A percentile compares a stretch with the other conserved stretches of the same genome.
Evolutionary conservation across 2,888 invertebrate species (phyloP).

Genomic region (Lathronympha strigana): DNA sequence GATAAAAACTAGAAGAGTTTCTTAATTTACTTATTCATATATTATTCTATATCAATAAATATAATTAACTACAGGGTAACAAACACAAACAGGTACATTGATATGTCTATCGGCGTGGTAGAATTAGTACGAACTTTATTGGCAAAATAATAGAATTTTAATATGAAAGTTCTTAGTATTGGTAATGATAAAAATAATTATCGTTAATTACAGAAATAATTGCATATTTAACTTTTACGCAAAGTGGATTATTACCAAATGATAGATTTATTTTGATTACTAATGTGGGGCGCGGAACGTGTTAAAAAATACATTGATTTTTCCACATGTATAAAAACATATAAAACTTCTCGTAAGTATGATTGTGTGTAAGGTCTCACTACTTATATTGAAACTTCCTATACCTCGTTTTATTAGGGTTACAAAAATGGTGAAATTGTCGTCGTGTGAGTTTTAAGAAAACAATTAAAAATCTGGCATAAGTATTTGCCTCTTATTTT

Average conservation of each 20-base stretch:
- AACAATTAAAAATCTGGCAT: too few species aligned
- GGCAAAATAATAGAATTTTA: conserved; percentile 1
- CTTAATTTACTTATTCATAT: conserved; percentile 1
- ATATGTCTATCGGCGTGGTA: conserved; percentile 17
- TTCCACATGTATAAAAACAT: too few species aligned
- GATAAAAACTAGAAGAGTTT: neutral
- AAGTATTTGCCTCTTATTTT: too few species aligned
- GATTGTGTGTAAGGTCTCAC: too few species aligned
- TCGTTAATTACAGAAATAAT: conserved; percentile 22
- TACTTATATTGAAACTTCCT: too few species aligned
- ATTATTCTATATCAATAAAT: conserved; percentile 15
- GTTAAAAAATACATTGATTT: too few species aligned
- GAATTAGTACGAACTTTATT: conserved; percentile 9
- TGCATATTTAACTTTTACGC: neutral
- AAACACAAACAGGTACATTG: conserved; percentile 52
- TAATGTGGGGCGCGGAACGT: too few species aligned
- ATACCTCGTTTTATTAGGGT: too few species aligned
- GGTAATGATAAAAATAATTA: conserved; percentile 5
- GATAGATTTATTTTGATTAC: neutral
- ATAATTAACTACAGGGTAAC: conserved; percentile 48
- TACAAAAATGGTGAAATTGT: too few species aligned
- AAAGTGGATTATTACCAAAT: neutral
- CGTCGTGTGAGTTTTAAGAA: too few species aligned
- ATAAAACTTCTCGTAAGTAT: too few species aligned
- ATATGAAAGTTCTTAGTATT: neutral